Evolutionary conservation across 2,888 invertebrate genomes (phyloP).

Genomic region (Aphidius colemani): DNA sequence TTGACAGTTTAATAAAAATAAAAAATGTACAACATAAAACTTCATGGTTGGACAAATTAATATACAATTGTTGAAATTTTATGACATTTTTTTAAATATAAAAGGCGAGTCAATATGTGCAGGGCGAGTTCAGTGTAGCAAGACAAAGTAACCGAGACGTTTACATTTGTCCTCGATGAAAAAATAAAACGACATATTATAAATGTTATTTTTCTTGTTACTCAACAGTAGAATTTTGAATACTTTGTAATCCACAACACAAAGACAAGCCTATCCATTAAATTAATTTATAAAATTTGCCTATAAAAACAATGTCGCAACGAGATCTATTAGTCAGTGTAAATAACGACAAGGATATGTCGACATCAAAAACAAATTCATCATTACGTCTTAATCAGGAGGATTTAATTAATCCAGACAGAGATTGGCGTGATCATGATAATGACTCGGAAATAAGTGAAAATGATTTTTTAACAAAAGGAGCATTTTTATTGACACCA

Average conservation of each 20-base stretch:
- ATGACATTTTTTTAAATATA: slow-evolving; percentile 38
- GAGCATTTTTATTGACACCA: slow-evolving; percentile 82
- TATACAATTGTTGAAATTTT: slow-evolving; percentile 1
- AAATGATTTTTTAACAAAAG: slow-evolving; percentile 78
- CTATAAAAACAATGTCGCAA: slow-evolving; percentile 53
- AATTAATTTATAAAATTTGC: slow-evolving; percentile 28
- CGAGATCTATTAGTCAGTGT: slow-evolving; percentile 46
- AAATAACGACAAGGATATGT: slow-evolving; percentile 53
- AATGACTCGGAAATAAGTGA: slow-evolving; percentile 80
- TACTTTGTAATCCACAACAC: too few species aligned
- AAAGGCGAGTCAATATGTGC: slow-evolving; percentile 39
- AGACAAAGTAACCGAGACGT: slow-evolving; percentile 35
- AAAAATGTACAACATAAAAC: slow-evolving; percentile 14
- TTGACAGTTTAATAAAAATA: slow-evolving; percentile 8
- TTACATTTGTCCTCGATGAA: slow-evolving; percentile 31
- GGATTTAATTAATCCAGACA: slow-evolving; percentile 63
- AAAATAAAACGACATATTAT: not conserved
- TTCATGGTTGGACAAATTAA: slow-evolving; percentile 21
- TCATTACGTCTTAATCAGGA: slow-evolving; percentile 50
- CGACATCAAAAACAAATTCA: slow-evolving; percentile 53
- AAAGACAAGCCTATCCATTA: too few species aligned
- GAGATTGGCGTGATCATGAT: slow-evolving; percentile 65
- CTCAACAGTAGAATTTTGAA: too few species aligned
- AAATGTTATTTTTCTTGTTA: too few species aligned
- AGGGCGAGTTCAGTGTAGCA: slow-evolving; percentile 45